These are phyloP conservation scores for Temnothorax ravouxi DNA, from an alignment of 2,888 invertebrate genomes.

Conservation along the genomic window DNA sequence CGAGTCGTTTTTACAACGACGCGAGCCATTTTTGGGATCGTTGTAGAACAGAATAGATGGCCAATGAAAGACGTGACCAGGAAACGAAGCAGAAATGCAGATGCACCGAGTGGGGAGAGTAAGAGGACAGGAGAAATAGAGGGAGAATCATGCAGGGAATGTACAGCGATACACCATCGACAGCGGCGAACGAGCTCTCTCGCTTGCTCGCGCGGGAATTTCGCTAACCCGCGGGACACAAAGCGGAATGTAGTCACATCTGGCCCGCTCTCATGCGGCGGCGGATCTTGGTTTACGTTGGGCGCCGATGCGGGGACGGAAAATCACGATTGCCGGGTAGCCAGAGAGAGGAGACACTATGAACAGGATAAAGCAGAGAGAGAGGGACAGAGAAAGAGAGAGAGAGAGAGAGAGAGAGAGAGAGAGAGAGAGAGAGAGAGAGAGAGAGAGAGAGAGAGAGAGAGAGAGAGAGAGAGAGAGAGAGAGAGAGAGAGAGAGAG, in stretches of 20 bases:
- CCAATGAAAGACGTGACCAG: conserved; percentile 33
- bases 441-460: neutral
- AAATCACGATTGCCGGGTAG: conserved; percentile 81
- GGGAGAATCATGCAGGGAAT: conserved; percentile 60
- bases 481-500: no score
- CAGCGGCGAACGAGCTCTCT: conserved; percentile 54
- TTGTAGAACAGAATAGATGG: neutral
- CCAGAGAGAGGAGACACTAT: conserved; percentile 53
- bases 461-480: neutral
- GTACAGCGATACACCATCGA: conserved; percentile 50
- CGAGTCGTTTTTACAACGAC: neutral
- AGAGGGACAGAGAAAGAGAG: neutral
- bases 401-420: neutral
- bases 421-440: no score
- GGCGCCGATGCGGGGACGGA: conserved; percentile 77
- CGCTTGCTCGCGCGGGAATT: conserved; percentile 78
- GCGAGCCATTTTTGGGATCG: conserved; percentile 1
- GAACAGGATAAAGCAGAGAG: conserved; percentile 24
- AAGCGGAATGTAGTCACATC: conserved; percentile 83
- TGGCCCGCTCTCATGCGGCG: conserved; percentile 82
- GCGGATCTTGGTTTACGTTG: conserved; percentile 80
- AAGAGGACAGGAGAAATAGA: conserved; percentile 36
- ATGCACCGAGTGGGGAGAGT: neutral
- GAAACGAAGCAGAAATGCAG: conserved; percentile 37
- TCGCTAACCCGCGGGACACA: conserved; percentile 83